Percentiles rank a stretch among this genome's conserved stretches.
These are phyloP conservation scores for Turritopsis rubra DNA, from an alignment of 30 jellyfish, hydroid and myxozoan genomes.

Conservation along the genomic window DNA sequence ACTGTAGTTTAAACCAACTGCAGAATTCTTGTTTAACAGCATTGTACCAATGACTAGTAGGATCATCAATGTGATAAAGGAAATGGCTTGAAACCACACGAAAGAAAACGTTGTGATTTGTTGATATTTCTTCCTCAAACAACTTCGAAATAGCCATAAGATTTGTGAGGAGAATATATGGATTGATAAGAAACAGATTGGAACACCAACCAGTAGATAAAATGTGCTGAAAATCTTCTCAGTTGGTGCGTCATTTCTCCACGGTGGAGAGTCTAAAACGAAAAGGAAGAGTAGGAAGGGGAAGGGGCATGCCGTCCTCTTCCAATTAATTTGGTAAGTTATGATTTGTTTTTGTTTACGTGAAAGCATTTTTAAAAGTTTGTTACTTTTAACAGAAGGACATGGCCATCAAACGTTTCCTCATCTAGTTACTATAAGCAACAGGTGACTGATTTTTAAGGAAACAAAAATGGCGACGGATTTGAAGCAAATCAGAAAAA, in stretches of 20 bases:
- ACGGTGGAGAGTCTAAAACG: neutral
- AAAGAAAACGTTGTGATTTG: neutral
- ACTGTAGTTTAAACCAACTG: neutral
- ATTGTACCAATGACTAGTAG: neutral
- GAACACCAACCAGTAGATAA: neutral
- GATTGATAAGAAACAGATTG: neutral
- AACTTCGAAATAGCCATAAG: neutral
- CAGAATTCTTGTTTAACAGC: neutral
- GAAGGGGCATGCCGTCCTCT: too few relatives aligned
- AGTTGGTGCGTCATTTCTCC: neutral
- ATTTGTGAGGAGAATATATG: neutral
- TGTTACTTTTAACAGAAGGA: too few relatives aligned
- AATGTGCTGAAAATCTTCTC: neutral
- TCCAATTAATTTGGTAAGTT: too few relatives aligned
- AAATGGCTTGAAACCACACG: neutral
- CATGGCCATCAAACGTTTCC: too few relatives aligned
- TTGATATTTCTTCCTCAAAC: neutral
- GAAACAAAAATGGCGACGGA: too few relatives aligned
- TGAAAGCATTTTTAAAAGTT: too few relatives aligned
- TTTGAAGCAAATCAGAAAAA: too few relatives aligned
- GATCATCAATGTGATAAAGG: neutral
- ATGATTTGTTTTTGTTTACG: too few relatives aligned
- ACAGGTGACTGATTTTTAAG: too few relatives aligned
- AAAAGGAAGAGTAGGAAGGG: neutral
- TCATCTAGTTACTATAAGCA: too few relatives aligned